Conservation (phyloP, 2,797 vertebrate species). For the Chanos chanos region DNA sequence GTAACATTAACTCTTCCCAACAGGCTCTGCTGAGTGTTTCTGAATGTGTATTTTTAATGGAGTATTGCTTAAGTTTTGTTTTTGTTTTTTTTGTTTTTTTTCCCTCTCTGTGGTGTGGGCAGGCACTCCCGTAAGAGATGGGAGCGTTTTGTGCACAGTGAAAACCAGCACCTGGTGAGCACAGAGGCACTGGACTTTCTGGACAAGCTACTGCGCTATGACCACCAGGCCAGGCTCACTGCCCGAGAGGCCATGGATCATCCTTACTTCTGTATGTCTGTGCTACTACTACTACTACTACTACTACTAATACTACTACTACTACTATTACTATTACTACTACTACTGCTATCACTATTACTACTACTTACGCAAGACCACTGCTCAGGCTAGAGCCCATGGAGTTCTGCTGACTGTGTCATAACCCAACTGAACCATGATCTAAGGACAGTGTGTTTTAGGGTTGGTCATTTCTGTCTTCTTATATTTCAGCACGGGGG, state of each 20-base stretch:
- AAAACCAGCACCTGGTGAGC: slow-evolving; percentile 98
- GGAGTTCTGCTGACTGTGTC: too few relatives aligned
- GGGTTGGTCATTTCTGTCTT: too few relatives aligned
- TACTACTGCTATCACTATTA: too few relatives aligned
- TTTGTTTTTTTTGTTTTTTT: neutral
- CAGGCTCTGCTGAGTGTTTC: too few relatives aligned
- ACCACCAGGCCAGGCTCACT: slow-evolving; percentile 97
- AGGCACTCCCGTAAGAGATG: slow-evolving; percentile 99
- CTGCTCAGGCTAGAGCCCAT: too few relatives aligned
- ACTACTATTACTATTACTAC: too few relatives aligned
- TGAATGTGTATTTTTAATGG: neutral
- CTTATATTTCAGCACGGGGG: too few relatives aligned
- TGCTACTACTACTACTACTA: neutral
- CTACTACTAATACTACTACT: too few relatives aligned
- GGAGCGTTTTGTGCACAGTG: slow-evolving; percentile 99
- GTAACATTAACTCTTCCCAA: too few relatives aligned
- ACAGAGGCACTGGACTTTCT: slow-evolving; percentile 94
- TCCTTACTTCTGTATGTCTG: slow-evolving; percentile 79
- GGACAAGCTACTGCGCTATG: slow-evolving; percentile 88
- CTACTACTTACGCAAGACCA: too few relatives aligned
- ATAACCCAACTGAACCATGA: too few relatives aligned
- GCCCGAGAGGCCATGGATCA: slow-evolving; percentile 99
- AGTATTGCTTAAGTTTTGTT: neutral
- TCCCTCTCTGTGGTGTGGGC: neutral
- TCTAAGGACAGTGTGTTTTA: too few relatives aligned